phyloP scores from a whole-genome alignment of 2,797 vertebrate species.

The Oceanodroma leucorhoa region DNA sequence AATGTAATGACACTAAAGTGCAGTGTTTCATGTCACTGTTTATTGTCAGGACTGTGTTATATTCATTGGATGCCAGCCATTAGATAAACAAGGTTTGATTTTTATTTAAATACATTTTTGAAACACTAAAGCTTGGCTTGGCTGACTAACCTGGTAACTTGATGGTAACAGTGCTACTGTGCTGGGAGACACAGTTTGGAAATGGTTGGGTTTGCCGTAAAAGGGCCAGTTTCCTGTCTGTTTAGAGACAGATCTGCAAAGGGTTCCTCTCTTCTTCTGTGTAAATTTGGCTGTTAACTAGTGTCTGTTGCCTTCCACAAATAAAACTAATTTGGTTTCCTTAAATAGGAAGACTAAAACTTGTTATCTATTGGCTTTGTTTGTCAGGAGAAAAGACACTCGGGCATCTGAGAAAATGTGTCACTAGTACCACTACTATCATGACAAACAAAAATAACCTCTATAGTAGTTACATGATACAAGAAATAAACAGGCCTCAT shows the following conservation, averaged over 20 bases:
- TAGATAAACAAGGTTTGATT: slow-evolving; percentile 52
- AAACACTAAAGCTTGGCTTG: slow-evolving; percentile 21
- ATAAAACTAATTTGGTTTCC: neutral
- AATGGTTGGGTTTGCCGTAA: neutral
- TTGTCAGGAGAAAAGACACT: neutral
- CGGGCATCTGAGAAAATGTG: neutral
- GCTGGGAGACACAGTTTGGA: neutral
- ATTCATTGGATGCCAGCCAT: slow-evolving; percentile 45
- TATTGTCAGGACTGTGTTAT: slow-evolving; percentile 47
- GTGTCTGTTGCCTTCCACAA: neutral
- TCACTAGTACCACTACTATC: neutral
- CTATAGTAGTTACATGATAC: fast-evolving
- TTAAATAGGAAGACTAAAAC: neutral
- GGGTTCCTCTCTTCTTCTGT: neutral
- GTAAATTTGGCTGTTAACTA: neutral
- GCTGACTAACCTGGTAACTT: slow-evolving; percentile 28
- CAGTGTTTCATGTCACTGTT: slow-evolving; percentile 45
- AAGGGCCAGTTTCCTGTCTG: neutral
- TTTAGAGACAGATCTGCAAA: neutral
- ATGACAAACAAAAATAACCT: neutral
- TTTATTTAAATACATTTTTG: slow-evolving; percentile 23
- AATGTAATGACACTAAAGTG: neutral
- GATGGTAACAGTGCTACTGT: neutral
- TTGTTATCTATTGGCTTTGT: neutral
- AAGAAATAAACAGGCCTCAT: neutral